A percentile compares a stretch with the other conserved stretches of the same genome.
These are phyloP conservation scores for Toxotes chatareus DNA, from an alignment of 2,113 vertebrate genomes.

Conservation along the genomic window DNA sequence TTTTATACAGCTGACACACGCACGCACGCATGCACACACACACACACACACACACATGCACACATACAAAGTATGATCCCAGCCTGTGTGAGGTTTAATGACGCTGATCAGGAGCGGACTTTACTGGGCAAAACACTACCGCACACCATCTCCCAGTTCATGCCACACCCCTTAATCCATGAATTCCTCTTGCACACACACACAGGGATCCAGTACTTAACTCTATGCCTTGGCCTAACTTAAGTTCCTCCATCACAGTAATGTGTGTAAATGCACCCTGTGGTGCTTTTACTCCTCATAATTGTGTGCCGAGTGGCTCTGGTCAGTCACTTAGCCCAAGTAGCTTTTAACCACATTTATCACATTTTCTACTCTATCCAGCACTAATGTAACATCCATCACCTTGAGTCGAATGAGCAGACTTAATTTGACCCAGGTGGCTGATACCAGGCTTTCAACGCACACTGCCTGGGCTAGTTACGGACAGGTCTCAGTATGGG, in stretches of 20 bases:
- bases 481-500: background rate
- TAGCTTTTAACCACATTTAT: slow-evolving; percentile 46
- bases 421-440: slow-evolving; percentile 40
- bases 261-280: slow-evolving; percentile 40
- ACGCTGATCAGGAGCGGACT: slow-evolving; percentile 39
- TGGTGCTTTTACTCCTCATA: slow-evolving; percentile 41
- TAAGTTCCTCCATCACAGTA: slow-evolving; percentile 11
- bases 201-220: background rate
- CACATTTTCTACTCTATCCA: slow-evolving; percentile 24
- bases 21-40: too few relatives aligned
- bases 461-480: background rate
- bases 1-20: slow-evolving; percentile 67
- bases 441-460: slow-evolving; percentile 11
- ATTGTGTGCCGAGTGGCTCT: slow-evolving; percentile 35
- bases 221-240: background rate
- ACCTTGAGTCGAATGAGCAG: slow-evolving; percentile 25
- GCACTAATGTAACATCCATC: slow-evolving; percentile 31
- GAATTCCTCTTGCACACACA: background rate
- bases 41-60: slow-evolving; percentile 5
- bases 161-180: background rate
- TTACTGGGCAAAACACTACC: slow-evolving; percentile 20
- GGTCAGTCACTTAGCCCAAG: slow-evolving; percentile 50
- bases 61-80: slow-evolving; percentile 11
- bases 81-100: slow-evolving; percentile 28
- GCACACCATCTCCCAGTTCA: background rate